Evolutionary conservation across 92 coral and sea anemone species (phyloP), one percentile per base, ranked within the genome.

Genomic region (Epizoanthus fatuus): DNA sequence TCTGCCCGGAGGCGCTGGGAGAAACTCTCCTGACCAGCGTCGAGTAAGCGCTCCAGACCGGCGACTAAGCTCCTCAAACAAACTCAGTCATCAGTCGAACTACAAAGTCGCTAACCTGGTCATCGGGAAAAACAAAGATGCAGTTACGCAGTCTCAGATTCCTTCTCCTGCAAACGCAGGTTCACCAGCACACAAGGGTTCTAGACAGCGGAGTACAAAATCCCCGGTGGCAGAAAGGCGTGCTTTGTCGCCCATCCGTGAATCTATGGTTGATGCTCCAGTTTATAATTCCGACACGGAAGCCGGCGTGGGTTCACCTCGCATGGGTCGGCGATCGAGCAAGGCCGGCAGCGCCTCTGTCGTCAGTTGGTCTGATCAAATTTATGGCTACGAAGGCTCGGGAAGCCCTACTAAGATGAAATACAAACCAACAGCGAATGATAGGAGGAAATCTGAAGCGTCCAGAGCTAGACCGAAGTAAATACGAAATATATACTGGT

Each of bases 331-430:
- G 58, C 94, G 99, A 35, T 65, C 90, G 52, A 95, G 96, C 83
- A 72, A 93, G 20, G 99, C n/a, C n/a, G n/a, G 98, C 3, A 97
- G 98, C 57, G 98, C 87, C 13, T 83, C 92, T 11, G 82, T 95
- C 19, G 99, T 97, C 58, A 97, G 99, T 84, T 97, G 99, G 99
- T 97, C 99, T 35, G 99, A 97, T 67, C 99, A 97, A 69, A 91
- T 91, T 63, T 95, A 90, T 60, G 93, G 94, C 13, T 67, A 81
- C 1, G 93, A 88, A 2, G 96, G 96, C 10, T 80, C 94, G 3
- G 89, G 89, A 4, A 95, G 98, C 72, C 96, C 98, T 10, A 95
- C 94, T 2, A 93, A 95, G 84, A 92, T 90, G 72, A 90, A 91
- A 78, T 93, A 77, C 82, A 77, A 77, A 77, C 82, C 82, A 9